phyloP scores from a whole-genome alignment of 2,113 vertebrate species.

The Chinchilla lanigera region DNA sequence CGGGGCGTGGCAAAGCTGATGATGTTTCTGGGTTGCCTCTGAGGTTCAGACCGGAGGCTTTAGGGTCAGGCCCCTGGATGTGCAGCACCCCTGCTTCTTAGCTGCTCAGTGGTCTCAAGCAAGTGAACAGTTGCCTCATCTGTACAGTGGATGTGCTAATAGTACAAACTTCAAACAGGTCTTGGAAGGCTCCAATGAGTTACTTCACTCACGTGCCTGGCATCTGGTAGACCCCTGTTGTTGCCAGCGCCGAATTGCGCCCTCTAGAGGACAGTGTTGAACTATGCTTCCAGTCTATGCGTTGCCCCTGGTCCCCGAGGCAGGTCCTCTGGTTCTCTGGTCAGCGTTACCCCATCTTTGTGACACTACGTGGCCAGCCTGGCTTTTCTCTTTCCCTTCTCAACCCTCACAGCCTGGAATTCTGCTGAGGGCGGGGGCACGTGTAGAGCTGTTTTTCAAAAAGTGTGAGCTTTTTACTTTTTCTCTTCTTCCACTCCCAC shows the following conservation, averaged over 20 bases:
- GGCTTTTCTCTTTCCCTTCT: not conserved
- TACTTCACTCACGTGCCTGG: not conserved
- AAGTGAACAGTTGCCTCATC: not conserved
- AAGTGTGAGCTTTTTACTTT: not conserved
- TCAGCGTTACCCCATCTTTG: constrained; percentile 36
- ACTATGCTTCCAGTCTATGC: constrained; percentile 44
- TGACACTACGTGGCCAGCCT: not conserved
- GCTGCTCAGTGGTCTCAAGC: not conserved
- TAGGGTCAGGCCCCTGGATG: not conserved
- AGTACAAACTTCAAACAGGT: not conserved
- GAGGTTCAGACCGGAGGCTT: not conserved
- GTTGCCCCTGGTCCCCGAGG: not conserved
- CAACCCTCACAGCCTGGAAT: not conserved
- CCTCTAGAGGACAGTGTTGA: constrained; percentile 51
- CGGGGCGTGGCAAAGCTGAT: not conserved
- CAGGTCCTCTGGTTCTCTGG: not conserved
- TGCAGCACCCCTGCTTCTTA: not conserved
- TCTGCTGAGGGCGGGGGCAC: not conserved
- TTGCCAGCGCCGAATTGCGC: constrained; percentile 27
- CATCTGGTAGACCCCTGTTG: constrained; percentile 27
- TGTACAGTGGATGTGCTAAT: not conserved
- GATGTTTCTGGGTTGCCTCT: constrained; percentile 27
- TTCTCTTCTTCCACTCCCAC: not conserved
- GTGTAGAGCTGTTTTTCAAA: not conserved
- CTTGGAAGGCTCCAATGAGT: not conserved